Evolutionary conservation across 2,888 invertebrate species (phyloP), one percentile per base, ranked within the genome.

Genomic region (Nysson spinosus): DNA sequence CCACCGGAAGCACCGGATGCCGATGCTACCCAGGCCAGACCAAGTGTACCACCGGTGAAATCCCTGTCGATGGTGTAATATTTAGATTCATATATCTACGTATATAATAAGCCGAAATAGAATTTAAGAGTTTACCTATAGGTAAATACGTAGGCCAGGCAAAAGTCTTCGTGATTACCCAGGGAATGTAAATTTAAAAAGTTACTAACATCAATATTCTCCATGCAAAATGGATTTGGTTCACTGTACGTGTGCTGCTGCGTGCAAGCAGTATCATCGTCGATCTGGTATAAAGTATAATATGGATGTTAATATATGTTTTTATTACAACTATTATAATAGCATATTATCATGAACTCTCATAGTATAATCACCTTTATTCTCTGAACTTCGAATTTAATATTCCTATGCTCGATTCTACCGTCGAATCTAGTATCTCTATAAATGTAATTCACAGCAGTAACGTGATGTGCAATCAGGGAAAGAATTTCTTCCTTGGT

Each of bases 131-230:
- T 4, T 19, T 65, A 83, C 86, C 85, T 77, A 87, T 96, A 96
- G 0, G 99, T 99, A 89, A 99, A 98, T 66, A 99, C 97, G 87
- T 99, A 99, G n/a, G 99, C 99, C 69, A 99, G 91, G 86, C 99
- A 99, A 89, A 99, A 99, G 88, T 96, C 96, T 83, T 98, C 96
- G 87, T 99, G 99, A 89, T 99, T 97, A 56, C 95, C 95, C 70
- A 98, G 90, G 7, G 99, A 99, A 88, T 99, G 99, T 37, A 99
- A 91, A 89, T 99, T 99, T 58, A 99, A 91, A 89, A 98, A 99
- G 89, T 99, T 99, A 80, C 97, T 98, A 67, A 99, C 99, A 87
- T 99, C 99, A 83, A 99, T 98, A 88, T 99, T 98, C 84, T 96
- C 95, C 88, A 95, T 91, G 87, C 98, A 99, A 88, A 97, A 99